These are phyloP conservation scores for Poecile montanus DNA, from an alignment of 2,797 vertebrate genomes.

Conservation along the genomic window DNA sequence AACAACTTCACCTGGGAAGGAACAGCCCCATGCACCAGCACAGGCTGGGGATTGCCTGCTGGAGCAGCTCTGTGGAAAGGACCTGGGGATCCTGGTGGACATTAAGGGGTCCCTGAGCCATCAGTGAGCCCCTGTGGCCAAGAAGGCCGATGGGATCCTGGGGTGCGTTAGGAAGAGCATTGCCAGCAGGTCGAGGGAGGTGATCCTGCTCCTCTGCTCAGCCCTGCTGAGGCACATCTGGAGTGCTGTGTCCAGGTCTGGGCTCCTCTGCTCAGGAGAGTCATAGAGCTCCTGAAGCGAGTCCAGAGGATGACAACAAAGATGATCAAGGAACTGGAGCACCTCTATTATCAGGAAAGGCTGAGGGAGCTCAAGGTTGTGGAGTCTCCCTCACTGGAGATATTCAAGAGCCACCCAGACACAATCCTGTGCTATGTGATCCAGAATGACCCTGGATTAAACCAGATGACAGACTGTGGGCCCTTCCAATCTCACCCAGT, in stretches of 20 bases:
- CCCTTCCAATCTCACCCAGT: neutral
- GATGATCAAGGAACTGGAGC: neutral
- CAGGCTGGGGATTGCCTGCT: neutral
- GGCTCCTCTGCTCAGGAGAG: neutral
- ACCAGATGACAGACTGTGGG: neutral
- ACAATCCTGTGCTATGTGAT: neutral
- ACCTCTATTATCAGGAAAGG: neutral
- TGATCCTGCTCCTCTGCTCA: neutral
- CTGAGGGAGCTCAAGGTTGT: neutral
- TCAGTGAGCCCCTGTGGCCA: neutral
- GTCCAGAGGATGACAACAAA: neutral
- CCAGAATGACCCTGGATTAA: neutral
- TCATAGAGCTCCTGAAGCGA: rapidly evolving
- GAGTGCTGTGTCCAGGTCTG: neutral
- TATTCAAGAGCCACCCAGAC: neutral
- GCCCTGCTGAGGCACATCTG: neutral
- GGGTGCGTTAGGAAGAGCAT: neutral
- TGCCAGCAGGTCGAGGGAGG: neutral
- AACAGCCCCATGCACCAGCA: neutral
- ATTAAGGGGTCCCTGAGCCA: neutral
- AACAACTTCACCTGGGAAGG: neutral
- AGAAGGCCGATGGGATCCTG: neutral
- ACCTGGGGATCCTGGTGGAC: neutral
- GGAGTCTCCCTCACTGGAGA: neutral
- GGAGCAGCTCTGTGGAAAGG: neutral